A percentile compares a stretch with the other conserved stretches of the same genome.
phyloP scores from a whole-genome alignment of 2,797 vertebrate genomes.

The Coregonus sp. region DNA sequence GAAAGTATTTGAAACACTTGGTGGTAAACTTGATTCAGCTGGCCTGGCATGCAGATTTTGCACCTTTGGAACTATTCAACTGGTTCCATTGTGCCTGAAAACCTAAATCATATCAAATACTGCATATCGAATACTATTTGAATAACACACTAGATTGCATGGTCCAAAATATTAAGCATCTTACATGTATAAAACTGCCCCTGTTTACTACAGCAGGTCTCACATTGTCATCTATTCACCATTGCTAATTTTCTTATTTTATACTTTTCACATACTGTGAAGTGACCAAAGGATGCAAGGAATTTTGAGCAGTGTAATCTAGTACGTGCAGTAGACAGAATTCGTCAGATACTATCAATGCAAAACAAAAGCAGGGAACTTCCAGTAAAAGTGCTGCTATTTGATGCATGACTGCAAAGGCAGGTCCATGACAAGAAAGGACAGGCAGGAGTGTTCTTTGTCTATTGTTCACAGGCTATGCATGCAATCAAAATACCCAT shows the following conservation, averaged over 20 bases:
- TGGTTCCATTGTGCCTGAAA: background rate
- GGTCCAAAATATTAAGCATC: background rate
- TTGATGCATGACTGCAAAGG: background rate
- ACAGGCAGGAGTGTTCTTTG: slow-evolving; percentile 42
- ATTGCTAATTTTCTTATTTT: background rate
- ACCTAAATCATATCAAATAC: background rate
- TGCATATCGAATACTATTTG: background rate
- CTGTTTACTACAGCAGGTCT: background rate
- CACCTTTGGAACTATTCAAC: background rate
- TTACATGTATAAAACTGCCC: background rate
- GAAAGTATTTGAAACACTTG: background rate
- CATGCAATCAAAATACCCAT: slow-evolving; percentile 33
- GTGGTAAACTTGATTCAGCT: background rate
- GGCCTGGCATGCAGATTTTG: background rate
- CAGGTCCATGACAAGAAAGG: background rate
- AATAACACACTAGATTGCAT: too few species aligned
- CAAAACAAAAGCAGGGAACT: slow-evolving; percentile 9
- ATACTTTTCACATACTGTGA: background rate
- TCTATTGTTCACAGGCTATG: slow-evolving; percentile 58
- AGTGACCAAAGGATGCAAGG: background rate
- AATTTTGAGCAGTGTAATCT: background rate
- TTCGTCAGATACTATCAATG: slow-evolving; percentile 25
- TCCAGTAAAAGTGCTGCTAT: background rate
- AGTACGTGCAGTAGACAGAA: background rate
- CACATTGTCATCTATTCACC: background rate